Evolutionary conservation across 2,797 vertebrate species (phyloP), one percentile per base, ranked within the genome.

Genomic region (Pseudotriccus pelzelni): DNA sequence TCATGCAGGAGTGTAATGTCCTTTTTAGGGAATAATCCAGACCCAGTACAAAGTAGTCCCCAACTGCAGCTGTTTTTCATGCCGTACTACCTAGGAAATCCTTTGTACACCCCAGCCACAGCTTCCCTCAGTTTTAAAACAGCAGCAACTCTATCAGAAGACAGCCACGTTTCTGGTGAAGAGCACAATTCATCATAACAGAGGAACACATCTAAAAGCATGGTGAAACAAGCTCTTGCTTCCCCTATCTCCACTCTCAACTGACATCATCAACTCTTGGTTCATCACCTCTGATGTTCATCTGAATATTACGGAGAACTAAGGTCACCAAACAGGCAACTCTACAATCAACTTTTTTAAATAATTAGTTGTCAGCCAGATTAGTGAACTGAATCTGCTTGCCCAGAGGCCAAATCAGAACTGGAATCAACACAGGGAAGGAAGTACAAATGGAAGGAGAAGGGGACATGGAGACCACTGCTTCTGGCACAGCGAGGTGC

Each of bases 41-140:
- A 69, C 8, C 0, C 3, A 76, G 17, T 0, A 2, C 19, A 64
- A 36, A 12, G 18, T 0, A 80, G 27, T 14, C 3, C 9, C 9
- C 58, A 83, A 7, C 6, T 16, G 3, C 3, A 56, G 27, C 10
- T 1, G 1, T 14, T 74, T 75, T 44, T 43, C 39, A 83, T 0
- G 0, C 32, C 23, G 10, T 3, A 58, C 8, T 27, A 36, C 7
- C 3, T 7, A 27, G 16, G n/a, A 87, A 75, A 73, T 17, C 5
- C 15, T 78, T 43, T 6, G 5, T 21, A 22, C 15, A 46, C 17
- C 14, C 28, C 44, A 50, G 14, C 14, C 14, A 11, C 43, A 77
- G 49, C 39, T 30, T 75, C 32, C 8, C 41, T 25, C 22, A 24
- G 39, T 3, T 25, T 6, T 75, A 52, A 68, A 76, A 74, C 22